A percentile compares a stretch with the other conserved stretches of the same genome.
Evolutionary conservation across 2,888 invertebrate species (phyloP).

Genomic region (Poecilus cupreus): DNA sequence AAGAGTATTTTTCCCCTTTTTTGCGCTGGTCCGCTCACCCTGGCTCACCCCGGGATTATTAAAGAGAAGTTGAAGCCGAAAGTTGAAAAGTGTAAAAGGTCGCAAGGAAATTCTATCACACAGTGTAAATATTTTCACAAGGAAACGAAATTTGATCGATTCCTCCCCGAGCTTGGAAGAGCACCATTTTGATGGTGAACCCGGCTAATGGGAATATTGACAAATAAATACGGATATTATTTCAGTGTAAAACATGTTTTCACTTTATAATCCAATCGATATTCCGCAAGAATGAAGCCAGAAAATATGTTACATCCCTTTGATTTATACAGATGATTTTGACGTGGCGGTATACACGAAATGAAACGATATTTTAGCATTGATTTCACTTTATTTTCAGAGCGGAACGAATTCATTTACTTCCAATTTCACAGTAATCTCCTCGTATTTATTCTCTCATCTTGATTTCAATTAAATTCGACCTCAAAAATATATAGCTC

Average conservation of each 20-base stretch:
- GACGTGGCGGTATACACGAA: not conserved
- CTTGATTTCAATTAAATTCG: slow-evolving; percentile 39
- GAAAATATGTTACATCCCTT: not conserved
- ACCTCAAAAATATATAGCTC: not conserved
- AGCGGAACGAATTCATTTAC: slow-evolving; percentile 27
- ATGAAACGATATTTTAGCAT: slow-evolving; percentile 35
- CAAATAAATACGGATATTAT: slow-evolving; percentile 29
- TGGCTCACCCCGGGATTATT: slow-evolving; percentile 2
- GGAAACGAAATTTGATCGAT: slow-evolving; percentile 41
- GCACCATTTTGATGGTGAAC: not conserved
- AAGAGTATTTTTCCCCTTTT: not conserved
- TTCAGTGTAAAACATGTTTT: slow-evolving; percentile 5
- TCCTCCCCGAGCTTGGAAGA: not conserved
- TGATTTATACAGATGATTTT: slow-evolving; percentile 13
- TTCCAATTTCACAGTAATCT: slow-evolving; percentile 38
- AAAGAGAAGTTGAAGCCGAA: slow-evolving; percentile 7
- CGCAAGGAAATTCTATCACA: slow-evolving; percentile 30
- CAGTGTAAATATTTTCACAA: slow-evolving; percentile 44
- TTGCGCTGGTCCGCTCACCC: not conserved
- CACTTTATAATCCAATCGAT: slow-evolving; percentile 6
- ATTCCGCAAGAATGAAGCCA: not conserved
- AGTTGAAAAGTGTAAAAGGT: slow-evolving; percentile 27
- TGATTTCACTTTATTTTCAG: slow-evolving; percentile 16
- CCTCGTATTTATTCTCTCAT: slow-evolving; percentile 34
- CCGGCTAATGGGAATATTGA: slow-evolving; percentile 18